Conservation (phyloP, 2,113 vertebrate genomes). For the Cygnus atratus region DNA sequence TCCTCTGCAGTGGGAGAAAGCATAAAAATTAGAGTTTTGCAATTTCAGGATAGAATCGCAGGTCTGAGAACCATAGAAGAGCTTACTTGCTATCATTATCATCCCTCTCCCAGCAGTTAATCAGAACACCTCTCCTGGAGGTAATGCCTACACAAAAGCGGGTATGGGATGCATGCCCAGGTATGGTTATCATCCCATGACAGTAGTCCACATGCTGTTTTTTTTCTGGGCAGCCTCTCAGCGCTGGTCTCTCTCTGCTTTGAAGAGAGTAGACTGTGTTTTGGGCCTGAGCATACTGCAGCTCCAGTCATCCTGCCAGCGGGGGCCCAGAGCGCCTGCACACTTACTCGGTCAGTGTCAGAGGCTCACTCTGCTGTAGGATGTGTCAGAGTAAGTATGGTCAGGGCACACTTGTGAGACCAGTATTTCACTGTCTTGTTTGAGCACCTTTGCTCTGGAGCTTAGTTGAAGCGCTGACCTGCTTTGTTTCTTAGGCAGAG, state of each 20-base stretch:
- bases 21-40: background rate
- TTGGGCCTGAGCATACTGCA: background rate
- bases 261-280: background rate
- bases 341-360: background rate
- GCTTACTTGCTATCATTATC: background rate
- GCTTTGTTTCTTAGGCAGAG: background rate
- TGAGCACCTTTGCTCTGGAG: background rate
- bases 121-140: background rate
- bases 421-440: rapidly evolving
- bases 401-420: background rate
- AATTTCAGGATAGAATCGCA: background rate
- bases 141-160: background rate
- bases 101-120: background rate
- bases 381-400: background rate
- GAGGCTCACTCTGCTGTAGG: background rate
- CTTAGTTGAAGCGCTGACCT: background rate
- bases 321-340: background rate
- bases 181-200: background rate
- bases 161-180: background rate
- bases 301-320: background rate
- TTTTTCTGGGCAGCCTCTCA: background rate
- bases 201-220: background rate
- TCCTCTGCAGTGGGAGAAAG: background rate
- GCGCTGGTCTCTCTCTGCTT: background rate
- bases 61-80: background rate